These are phyloP conservation scores for Chrysochloris asiatica DNA, from an alignment of 2,113 vertebrate species.

Conservation along the genomic window DNA sequence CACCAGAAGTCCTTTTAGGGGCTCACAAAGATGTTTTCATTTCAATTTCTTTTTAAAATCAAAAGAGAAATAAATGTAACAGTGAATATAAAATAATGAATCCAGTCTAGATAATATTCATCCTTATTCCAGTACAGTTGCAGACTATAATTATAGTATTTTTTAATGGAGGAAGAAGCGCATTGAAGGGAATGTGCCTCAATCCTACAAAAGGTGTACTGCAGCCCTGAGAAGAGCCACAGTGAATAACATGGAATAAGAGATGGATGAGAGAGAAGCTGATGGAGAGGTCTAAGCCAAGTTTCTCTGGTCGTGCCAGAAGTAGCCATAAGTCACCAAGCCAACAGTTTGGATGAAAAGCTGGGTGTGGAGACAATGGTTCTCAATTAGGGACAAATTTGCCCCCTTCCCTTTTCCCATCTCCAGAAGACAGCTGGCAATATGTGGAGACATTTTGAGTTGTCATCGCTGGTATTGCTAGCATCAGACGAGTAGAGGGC, in stretches of 20 bases:
- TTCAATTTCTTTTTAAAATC: background rate
- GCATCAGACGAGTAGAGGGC: background rate
- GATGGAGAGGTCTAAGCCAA: too few species aligned
- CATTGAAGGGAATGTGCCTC: background rate
- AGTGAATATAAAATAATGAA: background rate
- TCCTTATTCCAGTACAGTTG: background rate
- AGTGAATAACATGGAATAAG: rapidly evolving
- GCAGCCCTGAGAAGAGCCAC: background rate
- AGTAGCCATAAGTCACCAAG: background rate
- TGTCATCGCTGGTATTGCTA: background rate
- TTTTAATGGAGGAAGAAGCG: background rate
- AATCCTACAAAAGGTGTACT: background rate
- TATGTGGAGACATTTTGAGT: background rate
- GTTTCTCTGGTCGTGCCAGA: background rate
- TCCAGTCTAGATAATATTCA: background rate
- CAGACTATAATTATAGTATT: background rate
- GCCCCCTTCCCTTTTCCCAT: too few species aligned
- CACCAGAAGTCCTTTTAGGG: rapidly evolving
- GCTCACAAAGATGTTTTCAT: background rate
- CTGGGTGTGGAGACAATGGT: background rate
- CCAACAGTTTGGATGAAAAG: background rate
- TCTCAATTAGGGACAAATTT: background rate
- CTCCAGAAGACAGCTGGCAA: background rate
- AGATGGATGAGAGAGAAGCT: background rate
- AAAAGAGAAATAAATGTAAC: background rate